These are phyloP conservation scores for Temnopleurus reevesii DNA, from an alignment of 53 echinoderm and acorn worm species.

Conservation along the genomic window DNA sequence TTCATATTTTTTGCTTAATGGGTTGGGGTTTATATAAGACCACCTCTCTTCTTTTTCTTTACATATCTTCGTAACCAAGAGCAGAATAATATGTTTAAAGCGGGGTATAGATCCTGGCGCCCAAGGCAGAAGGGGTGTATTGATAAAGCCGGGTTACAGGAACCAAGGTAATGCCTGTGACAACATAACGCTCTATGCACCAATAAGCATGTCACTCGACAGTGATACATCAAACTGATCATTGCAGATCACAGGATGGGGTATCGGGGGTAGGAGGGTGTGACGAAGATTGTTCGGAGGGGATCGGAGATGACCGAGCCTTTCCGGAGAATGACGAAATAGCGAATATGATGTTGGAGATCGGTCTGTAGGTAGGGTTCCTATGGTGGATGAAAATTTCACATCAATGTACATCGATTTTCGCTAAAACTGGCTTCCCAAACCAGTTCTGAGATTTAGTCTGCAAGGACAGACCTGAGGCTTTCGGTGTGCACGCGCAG, in stretches of 20 bases:
- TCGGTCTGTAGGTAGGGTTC: no score
- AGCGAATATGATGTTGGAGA: no score
- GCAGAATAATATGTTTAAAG: not conserved
- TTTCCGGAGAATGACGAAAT: slow-evolving; percentile 5
- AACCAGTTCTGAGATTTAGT: no score
- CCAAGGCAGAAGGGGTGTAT: slow-evolving; percentile 3
- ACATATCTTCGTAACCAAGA: not conserved
- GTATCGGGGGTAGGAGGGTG: not conserved
- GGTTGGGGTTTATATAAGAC: no score
- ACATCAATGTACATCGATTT: no score
- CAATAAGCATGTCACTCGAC: slow-evolving; percentile 43
- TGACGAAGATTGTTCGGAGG: slow-evolving; percentile 22
- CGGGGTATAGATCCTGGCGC: not conserved
- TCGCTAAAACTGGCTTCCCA: no score
- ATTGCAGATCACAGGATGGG: not conserved
- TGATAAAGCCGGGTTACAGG: slow-evolving; percentile 40
- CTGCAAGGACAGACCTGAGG: no score
- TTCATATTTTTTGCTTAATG: no score
- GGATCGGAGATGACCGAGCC: not conserved
- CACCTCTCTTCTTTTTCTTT: not conserved
- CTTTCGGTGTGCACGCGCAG: no score
- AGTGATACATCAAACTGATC: slow-evolving; percentile 32
- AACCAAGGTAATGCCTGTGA: slow-evolving; percentile 18
- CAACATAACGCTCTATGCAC: slow-evolving; percentile 34
- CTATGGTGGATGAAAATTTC: no score